A percentile compares a stretch with the other conserved stretches of the same genome.
phyloP scores from a whole-genome alignment of 2,113 vertebrate genomes.

The Atrichornis clamosus region DNA sequence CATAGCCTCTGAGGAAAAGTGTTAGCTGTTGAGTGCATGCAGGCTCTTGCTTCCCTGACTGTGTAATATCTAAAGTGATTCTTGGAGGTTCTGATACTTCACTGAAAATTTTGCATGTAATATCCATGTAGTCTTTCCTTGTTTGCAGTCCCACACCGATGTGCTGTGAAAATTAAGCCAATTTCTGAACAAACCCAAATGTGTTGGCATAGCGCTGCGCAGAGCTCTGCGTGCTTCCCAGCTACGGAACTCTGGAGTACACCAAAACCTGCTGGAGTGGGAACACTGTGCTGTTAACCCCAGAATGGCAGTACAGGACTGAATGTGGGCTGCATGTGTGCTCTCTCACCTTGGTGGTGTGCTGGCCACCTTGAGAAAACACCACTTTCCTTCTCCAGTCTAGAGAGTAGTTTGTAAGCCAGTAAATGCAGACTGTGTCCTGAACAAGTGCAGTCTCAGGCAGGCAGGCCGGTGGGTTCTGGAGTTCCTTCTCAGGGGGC shows the following conservation, averaged over 20 bases:
- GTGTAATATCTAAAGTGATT: neutral
- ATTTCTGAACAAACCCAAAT: conserved; percentile 53
- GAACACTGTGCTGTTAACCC: neutral
- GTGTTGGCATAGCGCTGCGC: neutral
- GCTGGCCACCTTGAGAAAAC: neutral
- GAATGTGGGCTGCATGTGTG: neutral
- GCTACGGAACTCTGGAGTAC: neutral
- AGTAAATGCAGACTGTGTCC: neutral
- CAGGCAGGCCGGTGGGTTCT: neutral
- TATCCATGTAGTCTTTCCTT: neutral
- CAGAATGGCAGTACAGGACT: neutral
- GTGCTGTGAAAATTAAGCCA: conserved; percentile 11
- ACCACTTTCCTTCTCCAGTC: neutral
- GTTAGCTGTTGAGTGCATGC: neutral
- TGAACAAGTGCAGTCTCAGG: neutral
- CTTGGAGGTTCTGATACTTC: neutral
- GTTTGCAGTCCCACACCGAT: neutral
- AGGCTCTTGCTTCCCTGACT: neutral
- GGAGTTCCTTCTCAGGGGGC: neutral
- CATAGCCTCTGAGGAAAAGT: neutral
- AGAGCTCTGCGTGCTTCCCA: neutral
- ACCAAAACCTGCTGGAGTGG: neutral
- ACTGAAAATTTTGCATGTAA: neutral
- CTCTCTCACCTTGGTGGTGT: neutral
- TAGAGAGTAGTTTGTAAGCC: neutral